A percentile compares a stretch with the other conserved stretches of the same genome.
phyloP scores from a whole-genome alignment of 2,888 invertebrate species.

The Xylota sylvarum region DNA sequence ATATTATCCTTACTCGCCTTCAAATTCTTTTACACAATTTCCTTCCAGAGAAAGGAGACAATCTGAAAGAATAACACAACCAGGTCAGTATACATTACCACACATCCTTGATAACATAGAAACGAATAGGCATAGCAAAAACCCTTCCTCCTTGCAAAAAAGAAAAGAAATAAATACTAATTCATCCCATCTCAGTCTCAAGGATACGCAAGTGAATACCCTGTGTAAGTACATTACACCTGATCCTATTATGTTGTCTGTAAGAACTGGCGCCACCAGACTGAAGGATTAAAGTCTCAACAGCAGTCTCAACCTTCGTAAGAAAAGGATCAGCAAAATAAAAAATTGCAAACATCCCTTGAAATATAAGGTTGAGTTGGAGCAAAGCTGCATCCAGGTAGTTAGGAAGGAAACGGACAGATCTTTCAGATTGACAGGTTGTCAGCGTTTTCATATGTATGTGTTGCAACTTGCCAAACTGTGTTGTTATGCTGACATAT shows the following conservation, averaged over 20 bases:
- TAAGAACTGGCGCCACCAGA: slow-evolving; percentile 71
- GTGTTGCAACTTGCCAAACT: slow-evolving; percentile 57
- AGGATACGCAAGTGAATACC: slow-evolving; percentile 54
- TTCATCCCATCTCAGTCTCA: slow-evolving; percentile 70
- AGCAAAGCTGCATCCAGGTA: slow-evolving; percentile 53
- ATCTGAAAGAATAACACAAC: slow-evolving; percentile 67
- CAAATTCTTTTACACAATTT: slow-evolving; percentile 32
- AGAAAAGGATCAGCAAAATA: slow-evolving; percentile 42
- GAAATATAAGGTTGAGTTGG: slow-evolving; percentile 20
- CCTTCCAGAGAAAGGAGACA: slow-evolving; percentile 53
- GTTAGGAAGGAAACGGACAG: slow-evolving; percentile 27
- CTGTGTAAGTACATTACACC: slow-evolving; percentile 73
- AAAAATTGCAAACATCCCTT: slow-evolving; percentile 23
- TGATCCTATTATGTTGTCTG: slow-evolving; percentile 73
- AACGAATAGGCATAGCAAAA: slow-evolving; percentile 26
- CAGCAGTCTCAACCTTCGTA: slow-evolving; percentile 27
- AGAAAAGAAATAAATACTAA: slow-evolving; percentile 35
- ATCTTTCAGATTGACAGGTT: slow-evolving; percentile 59
- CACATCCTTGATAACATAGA: slow-evolving; percentile 32
- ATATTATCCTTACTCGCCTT: slow-evolving; percentile 63
- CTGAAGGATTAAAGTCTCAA: slow-evolving; percentile 72
- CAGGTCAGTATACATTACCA: slow-evolving; percentile 48
- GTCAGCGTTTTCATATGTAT: slow-evolving; percentile 2
- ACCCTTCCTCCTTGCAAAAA: slow-evolving; percentile 58
- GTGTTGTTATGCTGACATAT: slow-evolving; percentile 64